Evolutionary conservation across 2,888 invertebrate species (phyloP), one percentile per base, ranked within the genome.

Genomic region (Tribolium freemani): DNA sequence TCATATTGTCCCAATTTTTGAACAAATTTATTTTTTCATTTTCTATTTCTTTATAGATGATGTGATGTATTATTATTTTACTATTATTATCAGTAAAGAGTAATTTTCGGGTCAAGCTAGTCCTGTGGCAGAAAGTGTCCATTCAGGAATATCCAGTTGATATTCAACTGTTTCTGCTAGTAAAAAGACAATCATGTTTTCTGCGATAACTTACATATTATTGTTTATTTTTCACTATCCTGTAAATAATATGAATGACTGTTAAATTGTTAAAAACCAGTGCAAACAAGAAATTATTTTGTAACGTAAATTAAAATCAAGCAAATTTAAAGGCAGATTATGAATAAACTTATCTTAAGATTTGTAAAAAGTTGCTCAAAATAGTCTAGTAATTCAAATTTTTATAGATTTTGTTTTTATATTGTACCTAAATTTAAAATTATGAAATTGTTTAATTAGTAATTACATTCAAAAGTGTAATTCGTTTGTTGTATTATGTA

Each of bases 51-150:
- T 5, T 8, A 38, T 38, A 38, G 53, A 51, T 46, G 16, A 30
- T 31, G 46, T 26, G 16, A 56, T 56, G 38, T 31, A 31, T 54
- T 38, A 58, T 20, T 45, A 58, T 53, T 21, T 26, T 53, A 26
- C 4, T 10, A 30, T 21, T 1, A 16, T 1, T 53, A 53, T n/a
- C 26, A 20, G 26, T 26, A 53, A 31, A 30, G 31, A 0, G 3
- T n/a, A 56, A 13, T 11, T 9, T 60, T 51, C 44, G 53, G 69
- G 53, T 50, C 20, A 48, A 70, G 8, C 70, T 70, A 70, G 70
- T 70, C 70, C 56, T 70, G 57, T 64, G 11, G 57, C 46, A 57
- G 50, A 64, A 50, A 54, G 3, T 13, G 38, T 69, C 9, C 68
- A 69, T 51, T 56, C 30, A 53, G 31, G 21, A 5, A 50, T 53